Percentiles rank a stretch among this genome's conserved stretches.
phyloP scores from a whole-genome alignment of 1,140 invertebrate genomes.

The Notospermus geniculatus region DNA sequence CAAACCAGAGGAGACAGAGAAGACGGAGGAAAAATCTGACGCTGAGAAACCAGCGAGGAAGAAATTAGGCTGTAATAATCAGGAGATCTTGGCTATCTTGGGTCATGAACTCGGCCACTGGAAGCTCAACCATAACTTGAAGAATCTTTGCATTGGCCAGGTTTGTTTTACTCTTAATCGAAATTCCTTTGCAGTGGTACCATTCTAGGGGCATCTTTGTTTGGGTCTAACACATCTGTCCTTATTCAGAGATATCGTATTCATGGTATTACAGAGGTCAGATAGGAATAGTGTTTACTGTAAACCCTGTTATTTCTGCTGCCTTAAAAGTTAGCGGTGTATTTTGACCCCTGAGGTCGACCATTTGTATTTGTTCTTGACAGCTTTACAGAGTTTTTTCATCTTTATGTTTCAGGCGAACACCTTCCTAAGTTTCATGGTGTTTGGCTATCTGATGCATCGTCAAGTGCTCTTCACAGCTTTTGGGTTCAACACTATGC shows the following conservation, averaged over 20 bases:
- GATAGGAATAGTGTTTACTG: no score
- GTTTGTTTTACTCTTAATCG: slow-evolving; percentile 48
- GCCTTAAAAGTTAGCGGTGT: no score
- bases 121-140: slow-evolving; percentile 87
- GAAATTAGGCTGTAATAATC: slow-evolving; percentile 64
- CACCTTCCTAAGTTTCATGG: slow-evolving; percentile 77
- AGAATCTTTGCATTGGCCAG: slow-evolving; percentile 83
- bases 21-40: slow-evolving; percentile 57
- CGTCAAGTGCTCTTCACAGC: slow-evolving; percentile 75
- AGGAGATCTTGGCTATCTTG: slow-evolving; percentile 92
- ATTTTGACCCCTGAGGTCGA: no score
- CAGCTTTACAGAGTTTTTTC: slow-evolving; percentile 22
- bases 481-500: slow-evolving; percentile 83
- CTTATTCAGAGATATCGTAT: not conserved
- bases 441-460: slow-evolving; percentile 84
- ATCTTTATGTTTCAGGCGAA: slow-evolving; percentile 63
- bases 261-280: no score
- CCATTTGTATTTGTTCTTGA: no score
- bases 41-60: slow-evolving; percentile 50
- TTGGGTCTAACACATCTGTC: not conserved
- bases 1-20: slow-evolving; percentile 25
- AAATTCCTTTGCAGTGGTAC: no score
- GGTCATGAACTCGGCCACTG: slow-evolving; percentile 98
- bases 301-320: no score
- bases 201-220: no score